Percentiles rank a stretch among this genome's conserved stretches.
Conservation (phyloP, 2,113 vertebrate species). For the Amia ocellicauda region DNA sequence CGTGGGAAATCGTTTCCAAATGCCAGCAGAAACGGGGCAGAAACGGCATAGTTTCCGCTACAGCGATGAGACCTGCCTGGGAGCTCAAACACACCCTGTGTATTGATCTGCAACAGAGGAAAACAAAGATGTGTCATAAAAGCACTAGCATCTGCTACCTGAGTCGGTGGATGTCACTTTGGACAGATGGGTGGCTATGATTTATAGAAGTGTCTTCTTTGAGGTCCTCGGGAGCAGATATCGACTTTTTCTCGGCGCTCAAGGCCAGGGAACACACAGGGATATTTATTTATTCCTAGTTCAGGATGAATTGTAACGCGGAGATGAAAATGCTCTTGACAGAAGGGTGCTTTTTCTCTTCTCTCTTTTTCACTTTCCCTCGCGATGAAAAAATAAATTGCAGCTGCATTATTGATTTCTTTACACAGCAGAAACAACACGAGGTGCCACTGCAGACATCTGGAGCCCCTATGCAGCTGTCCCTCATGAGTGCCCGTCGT, state of each 20-base stretch:
- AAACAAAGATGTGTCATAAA: slow-evolving; percentile 30
- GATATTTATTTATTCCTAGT: slow-evolving; percentile 66
- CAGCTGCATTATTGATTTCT: slow-evolving; percentile 58
- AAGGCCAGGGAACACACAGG: slow-evolving; percentile 62
- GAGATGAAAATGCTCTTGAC: slow-evolving; percentile 64
- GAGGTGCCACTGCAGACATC: slow-evolving; percentile 40
- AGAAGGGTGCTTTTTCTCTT: slow-evolving; percentile 33
- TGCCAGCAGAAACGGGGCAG: too few species aligned
- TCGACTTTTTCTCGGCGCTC: slow-evolving; percentile 65
- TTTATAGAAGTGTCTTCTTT: slow-evolving; percentile 61
- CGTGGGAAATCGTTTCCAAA: too few species aligned
- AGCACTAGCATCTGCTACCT: slow-evolving; percentile 63
- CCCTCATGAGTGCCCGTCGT: too few species aligned
- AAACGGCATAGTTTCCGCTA: too few species aligned
- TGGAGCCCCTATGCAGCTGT: neutral
- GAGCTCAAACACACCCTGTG: slow-evolving; percentile 41
- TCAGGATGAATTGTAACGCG: slow-evolving; percentile 59
- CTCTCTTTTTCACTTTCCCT: neutral
- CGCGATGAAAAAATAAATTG: slow-evolving; percentile 25
- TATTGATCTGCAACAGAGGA: slow-evolving; percentile 57
- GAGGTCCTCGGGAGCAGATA: slow-evolving; percentile 64
- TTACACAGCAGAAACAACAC: neutral
- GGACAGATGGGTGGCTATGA: slow-evolving; percentile 70
- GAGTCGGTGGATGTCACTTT: slow-evolving; percentile 57
- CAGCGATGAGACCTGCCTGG: too few species aligned